These are phyloP conservation scores for Epicauta chinensis DNA, from an alignment of 1,140 invertebrate species.

Conservation along the genomic window DNA sequence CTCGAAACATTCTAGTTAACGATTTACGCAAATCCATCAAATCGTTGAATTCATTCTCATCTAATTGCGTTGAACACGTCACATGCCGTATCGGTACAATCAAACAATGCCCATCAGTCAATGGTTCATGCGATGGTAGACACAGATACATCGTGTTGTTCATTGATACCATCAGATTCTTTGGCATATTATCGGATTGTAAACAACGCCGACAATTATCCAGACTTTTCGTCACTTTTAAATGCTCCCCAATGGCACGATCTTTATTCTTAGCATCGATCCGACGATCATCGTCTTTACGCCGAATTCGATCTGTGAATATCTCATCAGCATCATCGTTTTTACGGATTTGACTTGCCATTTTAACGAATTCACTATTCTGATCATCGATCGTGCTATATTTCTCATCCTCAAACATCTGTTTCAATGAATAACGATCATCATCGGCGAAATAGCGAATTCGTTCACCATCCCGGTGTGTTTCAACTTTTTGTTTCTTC, in stretches of 20 bases:
- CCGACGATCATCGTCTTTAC: slow-evolving; percentile 54
- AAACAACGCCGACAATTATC: slow-evolving; percentile 80
- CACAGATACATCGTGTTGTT: slow-evolving; percentile 76
- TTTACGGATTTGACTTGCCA: slow-evolving; percentile 61
- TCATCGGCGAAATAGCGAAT: slow-evolving; percentile 85
- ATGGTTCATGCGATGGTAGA: slow-evolving; percentile 68
- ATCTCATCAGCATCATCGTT: slow-evolving; percentile 83
- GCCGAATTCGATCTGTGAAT: slow-evolving; percentile 68
- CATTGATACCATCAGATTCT: slow-evolving; percentile 81
- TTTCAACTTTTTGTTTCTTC: slow-evolving; percentile 60
- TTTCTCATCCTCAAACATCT: slow-evolving; percentile 90
- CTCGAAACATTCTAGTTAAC: slow-evolving; percentile 70
- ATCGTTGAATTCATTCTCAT: slow-evolving; percentile 92
- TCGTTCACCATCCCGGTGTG: slow-evolving; percentile 67
- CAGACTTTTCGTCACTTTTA: slow-evolving; percentile 59
- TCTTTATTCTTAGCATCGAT: slow-evolving; percentile 57
- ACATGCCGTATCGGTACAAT: slow-evolving; percentile 80
- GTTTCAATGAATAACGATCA: slow-evolving; percentile 77
- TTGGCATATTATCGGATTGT: slow-evolving; percentile 70
- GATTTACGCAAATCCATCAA: slow-evolving; percentile 69
- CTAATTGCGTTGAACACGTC: slow-evolving; percentile 68
- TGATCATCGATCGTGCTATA: slow-evolving; percentile 72
- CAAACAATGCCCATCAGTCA: slow-evolving; percentile 83
- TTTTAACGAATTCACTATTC: slow-evolving; percentile 71
- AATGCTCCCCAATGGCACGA: slow-evolving; percentile 67